These are phyloP conservation scores for Rousettus leschenaultii DNA, from an alignment of 2,113 vertebrate genomes.

Conservation along the genomic window DNA sequence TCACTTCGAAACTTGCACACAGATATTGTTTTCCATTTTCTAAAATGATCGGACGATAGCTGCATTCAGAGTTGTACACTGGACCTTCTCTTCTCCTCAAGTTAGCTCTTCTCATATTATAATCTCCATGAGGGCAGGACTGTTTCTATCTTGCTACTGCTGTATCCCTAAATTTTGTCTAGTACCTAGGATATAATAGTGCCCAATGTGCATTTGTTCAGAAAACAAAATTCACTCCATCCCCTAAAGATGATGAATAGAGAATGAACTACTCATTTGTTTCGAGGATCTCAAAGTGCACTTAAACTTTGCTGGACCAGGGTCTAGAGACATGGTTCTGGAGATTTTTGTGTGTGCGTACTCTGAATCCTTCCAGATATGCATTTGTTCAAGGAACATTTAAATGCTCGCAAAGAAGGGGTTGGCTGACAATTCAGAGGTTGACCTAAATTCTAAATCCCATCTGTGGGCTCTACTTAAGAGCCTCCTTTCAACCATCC, in stretches of 20 bases:
- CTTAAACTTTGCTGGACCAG: not conserved
- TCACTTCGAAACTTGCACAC: not conserved
- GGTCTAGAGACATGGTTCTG: not conserved
- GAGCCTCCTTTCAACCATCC: not conserved
- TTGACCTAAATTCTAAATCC: not conserved
- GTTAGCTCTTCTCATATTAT: no score
- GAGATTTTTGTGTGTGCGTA: not conserved
- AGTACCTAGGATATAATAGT: not conserved
- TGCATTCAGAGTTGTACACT: not conserved
- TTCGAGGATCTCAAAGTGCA: not conserved
- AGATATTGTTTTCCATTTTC: not conserved
- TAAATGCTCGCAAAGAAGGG: not conserved
- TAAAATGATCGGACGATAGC: not conserved
- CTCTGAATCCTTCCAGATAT: not conserved
- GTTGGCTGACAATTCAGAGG: not conserved
- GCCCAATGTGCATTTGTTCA: not conserved
- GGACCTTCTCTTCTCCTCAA: not conserved
- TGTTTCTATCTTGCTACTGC: not conserved
- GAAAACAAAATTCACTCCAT: not conserved
- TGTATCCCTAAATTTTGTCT: not conserved
- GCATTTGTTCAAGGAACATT: not conserved
- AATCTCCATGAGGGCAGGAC: not conserved
- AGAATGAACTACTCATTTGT: not conserved
- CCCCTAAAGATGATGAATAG: not conserved
- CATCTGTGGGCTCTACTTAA: not conserved